Base-by-base conservation (phyloP, 2,797 vertebrate genomes). In the Amphiprion clarkii region DNA sequence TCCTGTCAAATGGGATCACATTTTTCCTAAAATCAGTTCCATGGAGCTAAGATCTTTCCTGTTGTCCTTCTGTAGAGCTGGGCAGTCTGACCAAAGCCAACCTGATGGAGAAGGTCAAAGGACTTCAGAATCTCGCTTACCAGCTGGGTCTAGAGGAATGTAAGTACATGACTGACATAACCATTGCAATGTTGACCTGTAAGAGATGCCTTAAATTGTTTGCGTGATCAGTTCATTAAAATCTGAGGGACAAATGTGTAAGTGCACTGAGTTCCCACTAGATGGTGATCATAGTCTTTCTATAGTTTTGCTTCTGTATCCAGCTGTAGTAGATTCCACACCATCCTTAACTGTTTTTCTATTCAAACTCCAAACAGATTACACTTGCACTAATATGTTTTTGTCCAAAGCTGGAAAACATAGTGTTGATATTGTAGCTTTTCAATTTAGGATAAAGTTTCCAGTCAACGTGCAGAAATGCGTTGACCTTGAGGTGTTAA, bases 91-190 rank as follows among this genome's bases (percentile, higher is more conserved):
- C 98, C 52, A 99, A 96, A 67, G 98, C 98, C 78, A 99, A 99
- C 88, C 93, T 99, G 84, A 99, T 99, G 98, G 98, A 99, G 91
- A 99, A 99, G 82, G 97, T 99, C 74, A 98, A 98, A 91, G 98
- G 97, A 14, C 93, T 99, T 66, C 98, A 99, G 94, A 99, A 99
- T 89, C 93, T 99, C 69, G 98, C 98, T 40, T 99, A 99, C 83
- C 98, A 99, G 81, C 93, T 99, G 91, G 98, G 98, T 25, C 93
- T 99, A 79, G 98, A 99, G 93, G 98, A 99, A 89, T 99, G 98
- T 99, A 90, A 99, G 98, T 98, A 89, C 44, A 70, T 1, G 13
- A 81, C 67, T n/a, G 65, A 67, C 29, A 77, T n/a, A 80, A 21
- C 74, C 23, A 23, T 0, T 12, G 4, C 12, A 68, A 27, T 48